Evolutionary conservation across 2,113 vertebrate species (phyloP).

Genomic region (Tragelaphus imberbis): DNA sequence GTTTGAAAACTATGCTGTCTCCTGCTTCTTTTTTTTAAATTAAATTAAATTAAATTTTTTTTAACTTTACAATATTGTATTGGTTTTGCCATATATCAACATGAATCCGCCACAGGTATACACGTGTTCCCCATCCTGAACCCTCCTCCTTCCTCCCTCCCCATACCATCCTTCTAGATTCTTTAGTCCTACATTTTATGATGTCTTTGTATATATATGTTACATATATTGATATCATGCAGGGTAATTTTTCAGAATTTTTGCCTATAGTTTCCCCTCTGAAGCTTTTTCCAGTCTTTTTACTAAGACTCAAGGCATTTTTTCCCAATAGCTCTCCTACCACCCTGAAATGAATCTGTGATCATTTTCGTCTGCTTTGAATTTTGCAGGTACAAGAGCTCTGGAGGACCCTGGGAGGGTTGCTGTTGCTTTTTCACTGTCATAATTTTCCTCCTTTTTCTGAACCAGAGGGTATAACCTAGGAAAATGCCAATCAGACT

Average conservation of each 20-base stretch:
- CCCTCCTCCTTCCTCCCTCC: too few relatives aligned
- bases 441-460: slow-evolving; percentile 29
- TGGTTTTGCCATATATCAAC: too few relatives aligned
- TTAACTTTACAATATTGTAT: too few relatives aligned
- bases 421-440: background rate
- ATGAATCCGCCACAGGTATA: too few relatives aligned
- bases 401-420: background rate
- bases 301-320: background rate
- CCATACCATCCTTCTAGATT: background rate
- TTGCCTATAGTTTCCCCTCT: background rate
- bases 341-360: slow-evolving; percentile 1
- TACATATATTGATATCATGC: background rate
- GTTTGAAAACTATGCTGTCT: background rate
- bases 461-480: slow-evolving; percentile 36
- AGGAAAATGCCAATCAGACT: slow-evolving; percentile 53
- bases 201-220: background rate
- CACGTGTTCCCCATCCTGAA: too few relatives aligned
- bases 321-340: background rate
- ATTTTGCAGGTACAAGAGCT: background rate
- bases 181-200: background rate
- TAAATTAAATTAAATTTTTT: too few relatives aligned
- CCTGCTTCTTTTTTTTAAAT: too few relatives aligned
- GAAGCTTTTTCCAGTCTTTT: background rate
- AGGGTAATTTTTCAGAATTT: background rate
- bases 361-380: background rate